phyloP scores from a whole-genome alignment of 2,888 invertebrate genomes.

The Pseudococcus jackbeardsleyi region DNA sequence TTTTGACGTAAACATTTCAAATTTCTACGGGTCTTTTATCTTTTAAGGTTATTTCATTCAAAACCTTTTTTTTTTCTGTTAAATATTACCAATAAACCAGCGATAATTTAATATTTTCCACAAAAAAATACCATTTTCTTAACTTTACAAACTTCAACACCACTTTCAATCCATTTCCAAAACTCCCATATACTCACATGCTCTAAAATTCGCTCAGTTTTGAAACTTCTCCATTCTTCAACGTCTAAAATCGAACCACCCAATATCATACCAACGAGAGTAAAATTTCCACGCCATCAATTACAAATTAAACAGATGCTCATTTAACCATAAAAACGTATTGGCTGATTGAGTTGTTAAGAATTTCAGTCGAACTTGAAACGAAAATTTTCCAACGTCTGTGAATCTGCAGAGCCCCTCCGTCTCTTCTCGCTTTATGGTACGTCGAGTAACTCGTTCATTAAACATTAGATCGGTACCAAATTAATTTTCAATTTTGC shows the following conservation, averaged over 20 bases:
- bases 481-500: conserved; percentile 33
- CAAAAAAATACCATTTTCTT: not conserved
- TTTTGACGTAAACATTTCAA: too few relatives aligned
- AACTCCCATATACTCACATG: not conserved
- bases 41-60: too few relatives aligned
- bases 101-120: not conserved
- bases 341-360: not conserved
- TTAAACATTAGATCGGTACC: not conserved
- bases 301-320: conserved; percentile 9
- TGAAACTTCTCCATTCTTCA: not conserved
- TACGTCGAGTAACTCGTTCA: not conserved
- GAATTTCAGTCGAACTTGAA: conserved; percentile 20
- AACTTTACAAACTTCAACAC: not conserved
- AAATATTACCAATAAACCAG: too few relatives aligned
- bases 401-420: not conserved
- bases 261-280: not conserved
- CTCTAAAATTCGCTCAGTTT: not conserved
- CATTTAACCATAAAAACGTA: conserved; percentile 8
- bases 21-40: too few relatives aligned
- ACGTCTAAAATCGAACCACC: not conserved
- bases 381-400: not conserved
- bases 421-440: not conserved
- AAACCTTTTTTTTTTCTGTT: too few relatives aligned
- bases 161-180: not conserved
- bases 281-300: conserved; percentile 3